Evolutionary conservation across 2,113 vertebrate species (phyloP), one percentile per base, ranked within the genome.

Genomic region (Seriola aureovittata): DNA sequence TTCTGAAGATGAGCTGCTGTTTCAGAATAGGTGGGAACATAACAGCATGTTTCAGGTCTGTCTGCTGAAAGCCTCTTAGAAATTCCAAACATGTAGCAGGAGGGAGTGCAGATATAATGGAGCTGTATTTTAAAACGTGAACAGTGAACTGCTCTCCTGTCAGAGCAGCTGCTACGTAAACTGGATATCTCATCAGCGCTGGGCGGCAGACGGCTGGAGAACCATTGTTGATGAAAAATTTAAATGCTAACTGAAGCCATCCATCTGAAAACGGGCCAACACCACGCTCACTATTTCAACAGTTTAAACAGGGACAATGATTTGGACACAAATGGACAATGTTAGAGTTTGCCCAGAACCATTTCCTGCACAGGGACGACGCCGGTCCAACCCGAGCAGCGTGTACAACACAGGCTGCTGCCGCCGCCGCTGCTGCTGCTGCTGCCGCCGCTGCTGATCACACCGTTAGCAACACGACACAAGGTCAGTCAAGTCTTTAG

Each of bases 171-270:
- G 55, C 34, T 76, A 13, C 21, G 0, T 75, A 0, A 59, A 57
- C 64, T 77, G 42, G 59, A 73, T 77, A 64, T 82, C 70, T 62
- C 73, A 34, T 1, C 64, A 40, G 34, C 36, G 68, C 38, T 25
- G 63, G 48, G 21, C 52, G 21, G 23, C 21, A 55, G 52, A n/a
- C 9, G 52, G 52, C 21, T 23, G n/a, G 34, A 54, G n/a, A 66
- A 71, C 13, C 23, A 52, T 46, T 71, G 74, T 58, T 64, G 58
- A 60, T 75, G 46, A 84, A 71, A 81, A 62, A 60, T 80, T 9
- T 4, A 67, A 77, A 85, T 74, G 72, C 55, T 83, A 81, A 86
- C 67, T 78, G 38, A 48, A 34, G 74, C 50, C 58, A 21, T 84
- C 74, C 42, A 55, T 78, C 65, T 74, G 46, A 78, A 38, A 73